Evolutionary conservation across 2,113 vertebrate species (phyloP).

Genomic region (Poeciliopsis occidentalis): DNA sequence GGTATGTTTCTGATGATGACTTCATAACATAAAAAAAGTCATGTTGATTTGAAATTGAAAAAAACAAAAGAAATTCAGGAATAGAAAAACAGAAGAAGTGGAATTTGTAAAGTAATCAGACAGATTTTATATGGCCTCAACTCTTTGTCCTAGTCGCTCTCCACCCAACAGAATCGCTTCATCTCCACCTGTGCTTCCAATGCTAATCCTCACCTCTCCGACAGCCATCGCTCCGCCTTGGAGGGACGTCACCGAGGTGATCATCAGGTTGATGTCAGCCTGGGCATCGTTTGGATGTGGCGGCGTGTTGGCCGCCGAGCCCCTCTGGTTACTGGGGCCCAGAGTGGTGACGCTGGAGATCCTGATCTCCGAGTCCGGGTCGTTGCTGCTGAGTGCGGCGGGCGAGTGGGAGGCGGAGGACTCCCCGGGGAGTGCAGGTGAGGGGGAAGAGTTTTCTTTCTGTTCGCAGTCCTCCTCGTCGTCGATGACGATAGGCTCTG

Average conservation of each 20-base stretch:
- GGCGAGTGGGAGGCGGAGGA: conserved; percentile 49
- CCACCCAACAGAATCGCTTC: too few species aligned
- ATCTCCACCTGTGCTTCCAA: too few species aligned
- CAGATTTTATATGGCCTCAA: too few species aligned
- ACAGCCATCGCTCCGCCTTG: conserved; percentile 75
- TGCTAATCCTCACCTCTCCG: conserved; percentile 66
- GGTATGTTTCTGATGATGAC: too few species aligned
- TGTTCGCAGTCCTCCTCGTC: conserved; percentile 93
- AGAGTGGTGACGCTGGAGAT: conserved; percentile 97
- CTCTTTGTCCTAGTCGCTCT: too few species aligned
- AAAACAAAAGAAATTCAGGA: too few species aligned
- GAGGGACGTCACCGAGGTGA: conserved; percentile 96
- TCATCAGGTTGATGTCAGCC: conserved; percentile 93
- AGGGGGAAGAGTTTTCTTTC: conserved; percentile 75
- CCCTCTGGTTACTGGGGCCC: conserved; percentile 69
- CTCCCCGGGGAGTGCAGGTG: conserved; percentile 33
- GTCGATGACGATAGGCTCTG: conserved; percentile 97
- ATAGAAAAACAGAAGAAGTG: too few species aligned
- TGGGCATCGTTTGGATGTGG: conserved; percentile 66
- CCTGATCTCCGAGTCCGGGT: conserved; percentile 95
- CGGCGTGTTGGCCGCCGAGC: conserved; percentile 38
- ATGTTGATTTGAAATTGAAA: too few species aligned
- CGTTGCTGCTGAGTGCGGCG: conserved; percentile 88
- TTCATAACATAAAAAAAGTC: too few species aligned
- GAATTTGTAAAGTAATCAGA: too few species aligned